Evolutionary conservation across 2,113 vertebrate species (phyloP).

Genomic region (Gymnorhina tibicen): DNA sequence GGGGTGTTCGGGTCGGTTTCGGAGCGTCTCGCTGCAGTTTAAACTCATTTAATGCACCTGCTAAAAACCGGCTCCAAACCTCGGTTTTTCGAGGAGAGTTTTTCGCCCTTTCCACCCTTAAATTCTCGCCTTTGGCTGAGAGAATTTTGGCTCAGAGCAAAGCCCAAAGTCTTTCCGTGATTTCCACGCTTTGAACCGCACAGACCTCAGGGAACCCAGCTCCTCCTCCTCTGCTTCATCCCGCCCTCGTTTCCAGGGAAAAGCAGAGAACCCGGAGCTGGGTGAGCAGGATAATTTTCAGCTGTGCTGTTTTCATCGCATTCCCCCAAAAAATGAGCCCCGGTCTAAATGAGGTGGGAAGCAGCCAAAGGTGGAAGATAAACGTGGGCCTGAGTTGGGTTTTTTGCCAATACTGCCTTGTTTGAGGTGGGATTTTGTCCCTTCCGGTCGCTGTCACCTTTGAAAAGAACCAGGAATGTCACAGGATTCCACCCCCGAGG

Average conservation of each 20-base stretch:
- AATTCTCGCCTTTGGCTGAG: neutral
- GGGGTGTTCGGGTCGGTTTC: accelerated
- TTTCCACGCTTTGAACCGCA: accelerated
- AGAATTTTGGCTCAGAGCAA: no score
- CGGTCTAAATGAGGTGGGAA: neutral
- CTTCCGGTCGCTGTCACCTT: neutral
- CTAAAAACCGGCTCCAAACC: neutral
- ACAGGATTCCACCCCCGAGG: neutral
- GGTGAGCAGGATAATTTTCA: neutral
- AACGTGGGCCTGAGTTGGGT: accelerated
- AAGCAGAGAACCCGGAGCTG: neutral
- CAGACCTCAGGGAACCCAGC: no score
- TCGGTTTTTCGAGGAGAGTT: accelerated
- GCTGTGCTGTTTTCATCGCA: neutral
- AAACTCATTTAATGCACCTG: accelerated
- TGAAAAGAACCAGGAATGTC: neutral
- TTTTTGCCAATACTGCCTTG: neutral
- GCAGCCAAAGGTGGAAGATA: neutral
- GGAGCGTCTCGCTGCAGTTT: neutral
- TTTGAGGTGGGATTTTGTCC: neutral
- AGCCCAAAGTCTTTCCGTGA: neutral
- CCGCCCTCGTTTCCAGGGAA: neutral
- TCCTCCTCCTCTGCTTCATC: neutral
- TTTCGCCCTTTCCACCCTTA: neutral
- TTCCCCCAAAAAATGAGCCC: neutral